Percentiles rank a stretch among this genome's conserved stretches.
Evolutionary conservation across 2,888 invertebrate genomes (phyloP).

Genomic region (Clitarchus hookeri): DNA sequence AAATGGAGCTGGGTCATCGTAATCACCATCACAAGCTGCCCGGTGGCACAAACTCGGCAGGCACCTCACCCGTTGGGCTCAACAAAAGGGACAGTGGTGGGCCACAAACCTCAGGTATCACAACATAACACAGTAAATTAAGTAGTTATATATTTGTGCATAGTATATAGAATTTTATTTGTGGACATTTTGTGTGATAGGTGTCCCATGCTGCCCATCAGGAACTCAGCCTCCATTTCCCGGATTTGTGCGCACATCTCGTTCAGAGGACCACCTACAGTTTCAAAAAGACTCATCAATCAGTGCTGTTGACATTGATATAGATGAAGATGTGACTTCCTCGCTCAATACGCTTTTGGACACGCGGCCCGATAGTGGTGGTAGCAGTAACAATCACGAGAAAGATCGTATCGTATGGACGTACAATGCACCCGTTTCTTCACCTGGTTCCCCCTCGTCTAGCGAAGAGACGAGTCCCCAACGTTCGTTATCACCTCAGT

Average conservation of each 20-base stretch:
- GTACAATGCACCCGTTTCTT: conserved; percentile 80
- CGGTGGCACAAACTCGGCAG: conserved; percentile 57
- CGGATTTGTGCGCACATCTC: conserved; percentile 78
- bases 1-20: conserved; percentile 54
- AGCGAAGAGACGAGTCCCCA: conserved; percentile 53
- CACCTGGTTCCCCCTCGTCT: conserved; percentile 53
- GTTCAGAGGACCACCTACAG: conserved; percentile 91
- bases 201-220: background rate
- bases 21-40: conserved; percentile 36
- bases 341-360: conserved; percentile 89
- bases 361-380: conserved; percentile 62
- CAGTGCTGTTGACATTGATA: conserved; percentile 86
- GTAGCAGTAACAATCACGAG: conserved; percentile 24
- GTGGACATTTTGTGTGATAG: background rate
- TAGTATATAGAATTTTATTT: background rate
- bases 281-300: conserved; percentile 76
- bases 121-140: background rate
- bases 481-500: conserved; percentile 73
- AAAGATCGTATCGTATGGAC: conserved; percentile 83
- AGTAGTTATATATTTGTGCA: background rate
- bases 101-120: conserved; percentile 10
- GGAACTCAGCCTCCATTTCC: conserved; percentile 27
- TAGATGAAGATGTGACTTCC: conserved; percentile 92
- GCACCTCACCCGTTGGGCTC: conserved; percentile 60
- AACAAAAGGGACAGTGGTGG: conserved; percentile 56